phyloP scores from a whole-genome alignment of 2,797 vertebrate species.

The Novumbra hubbsi region DNA sequence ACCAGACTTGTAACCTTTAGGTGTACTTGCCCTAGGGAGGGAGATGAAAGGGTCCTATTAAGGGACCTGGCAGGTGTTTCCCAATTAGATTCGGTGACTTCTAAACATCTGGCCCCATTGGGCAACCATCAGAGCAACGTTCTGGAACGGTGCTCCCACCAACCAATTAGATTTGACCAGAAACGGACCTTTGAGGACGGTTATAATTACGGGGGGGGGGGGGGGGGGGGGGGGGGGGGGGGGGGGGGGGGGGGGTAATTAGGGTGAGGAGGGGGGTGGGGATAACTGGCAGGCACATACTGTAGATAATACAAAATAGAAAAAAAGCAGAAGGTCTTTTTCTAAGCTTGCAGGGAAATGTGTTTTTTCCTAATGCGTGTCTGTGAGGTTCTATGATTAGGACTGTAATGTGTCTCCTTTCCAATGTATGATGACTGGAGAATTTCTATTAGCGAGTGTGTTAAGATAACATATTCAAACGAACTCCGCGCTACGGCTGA shows the following conservation, averaged over 20 bases:
- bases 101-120: slow-evolving; percentile 5
- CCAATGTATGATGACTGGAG: slow-evolving; percentile 1
- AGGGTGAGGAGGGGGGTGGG: neutral
- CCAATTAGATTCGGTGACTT: neutral
- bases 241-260: neutral
- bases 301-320: neutral
- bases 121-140: neutral
- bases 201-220: neutral
- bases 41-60: neutral
- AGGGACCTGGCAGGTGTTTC: neutral
- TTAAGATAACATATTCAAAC: slow-evolving; percentile 9
- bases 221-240: neutral
- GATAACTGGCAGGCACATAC: neutral
- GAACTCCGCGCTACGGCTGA: slow-evolving; percentile 3
- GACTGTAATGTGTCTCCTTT: slow-evolving; percentile 1
- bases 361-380: slow-evolving; percentile 7
- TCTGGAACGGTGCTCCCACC: neutral
- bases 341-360: neutral
- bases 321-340: neutral
- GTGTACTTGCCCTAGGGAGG: neutral
- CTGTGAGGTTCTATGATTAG: slow-evolving; percentile 1
- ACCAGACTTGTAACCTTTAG: neutral
- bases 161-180: neutral
- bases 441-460: slow-evolving; percentile 9
- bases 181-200: neutral